Conservation (phyloP, 2,113 vertebrate genomes). For the Scalopus aquaticus region DNA sequence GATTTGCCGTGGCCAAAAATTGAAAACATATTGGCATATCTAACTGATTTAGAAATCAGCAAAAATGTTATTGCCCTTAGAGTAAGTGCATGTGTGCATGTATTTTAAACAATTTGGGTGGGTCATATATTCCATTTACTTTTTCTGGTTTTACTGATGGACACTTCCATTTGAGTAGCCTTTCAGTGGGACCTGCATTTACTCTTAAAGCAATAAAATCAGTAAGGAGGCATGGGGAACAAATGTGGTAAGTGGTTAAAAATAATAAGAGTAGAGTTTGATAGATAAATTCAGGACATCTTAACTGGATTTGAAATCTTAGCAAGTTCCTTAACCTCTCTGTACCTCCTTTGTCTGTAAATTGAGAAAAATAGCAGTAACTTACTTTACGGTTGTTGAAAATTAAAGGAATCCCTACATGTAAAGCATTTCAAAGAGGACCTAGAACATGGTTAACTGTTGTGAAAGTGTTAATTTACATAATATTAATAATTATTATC, state of each 20-base stretch:
- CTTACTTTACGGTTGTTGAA: neutral
- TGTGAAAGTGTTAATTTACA: neutral
- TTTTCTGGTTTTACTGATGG: neutral
- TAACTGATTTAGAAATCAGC: neutral
- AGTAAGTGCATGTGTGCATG: neutral
- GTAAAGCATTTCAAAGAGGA: neutral
- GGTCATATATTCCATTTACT: neutral
- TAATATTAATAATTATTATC: neutral
- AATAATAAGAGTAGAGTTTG: neutral
- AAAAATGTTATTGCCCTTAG: neutral
- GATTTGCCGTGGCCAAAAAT: constrained; percentile 1
- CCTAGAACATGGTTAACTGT: neutral
- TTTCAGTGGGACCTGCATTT: neutral
- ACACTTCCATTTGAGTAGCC: neutral
- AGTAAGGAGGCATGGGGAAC: neutral
- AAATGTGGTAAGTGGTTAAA: neutral
- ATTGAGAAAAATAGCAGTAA: neutral
- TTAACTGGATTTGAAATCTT: neutral
- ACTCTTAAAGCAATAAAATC: neutral
- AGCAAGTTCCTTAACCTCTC: neutral
- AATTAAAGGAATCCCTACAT: neutral
- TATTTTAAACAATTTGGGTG: neutral
- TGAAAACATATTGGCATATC: neutral
- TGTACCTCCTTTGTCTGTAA: neutral
- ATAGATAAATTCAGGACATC: neutral